These are phyloP conservation scores for Hippocampus kuda DNA, from an alignment of 2,797 vertebrate species.

Conservation along the genomic window DNA sequence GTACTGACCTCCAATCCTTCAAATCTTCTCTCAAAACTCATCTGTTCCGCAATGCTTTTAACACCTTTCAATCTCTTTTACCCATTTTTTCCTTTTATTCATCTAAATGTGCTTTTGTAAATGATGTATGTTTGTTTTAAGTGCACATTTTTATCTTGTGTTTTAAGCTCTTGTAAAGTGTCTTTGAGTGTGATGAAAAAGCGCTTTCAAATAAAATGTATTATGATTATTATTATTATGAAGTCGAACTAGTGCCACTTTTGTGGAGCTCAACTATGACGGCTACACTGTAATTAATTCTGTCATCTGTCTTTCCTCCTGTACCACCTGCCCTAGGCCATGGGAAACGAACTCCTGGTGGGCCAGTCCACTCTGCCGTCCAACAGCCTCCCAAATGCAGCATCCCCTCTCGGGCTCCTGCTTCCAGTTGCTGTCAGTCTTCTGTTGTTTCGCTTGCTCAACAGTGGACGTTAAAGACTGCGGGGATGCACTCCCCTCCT, in stretches of 20 bases:
- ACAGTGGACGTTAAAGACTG: constrained; percentile 49
- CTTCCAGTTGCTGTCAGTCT: constrained; percentile 47
- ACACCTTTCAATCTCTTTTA: too few relatives aligned
- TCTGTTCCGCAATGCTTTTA: too few relatives aligned
- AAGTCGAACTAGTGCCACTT: not conserved
- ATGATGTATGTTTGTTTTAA: too few relatives aligned
- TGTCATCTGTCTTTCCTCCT: constrained; percentile 18
- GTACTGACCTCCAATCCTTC: too few relatives aligned
- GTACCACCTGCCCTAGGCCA: constrained; percentile 51
- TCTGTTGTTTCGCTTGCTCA: constrained; percentile 51
- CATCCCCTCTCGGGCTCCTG: constrained; percentile 30
- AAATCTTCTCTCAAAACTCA: too few relatives aligned
- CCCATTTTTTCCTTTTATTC: too few relatives aligned
- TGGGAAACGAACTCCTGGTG: constrained; percentile 62
- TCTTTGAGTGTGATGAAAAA: too few relatives aligned
- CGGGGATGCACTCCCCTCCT: constrained; percentile 23
- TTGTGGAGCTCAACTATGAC: not conserved
- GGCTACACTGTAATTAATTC: not conserved
- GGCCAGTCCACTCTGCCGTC: constrained; percentile 57
- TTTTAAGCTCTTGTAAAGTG: too few relatives aligned
- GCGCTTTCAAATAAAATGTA: too few relatives aligned
- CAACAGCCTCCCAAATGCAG: constrained; percentile 50
- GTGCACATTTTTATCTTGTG: too few relatives aligned
- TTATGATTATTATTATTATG: too few relatives aligned
- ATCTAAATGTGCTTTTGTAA: too few relatives aligned